phyloP scores from a whole-genome alignment of 53 echinoderm and acorn worm genomes.

The Antedon mediterranea region DNA sequence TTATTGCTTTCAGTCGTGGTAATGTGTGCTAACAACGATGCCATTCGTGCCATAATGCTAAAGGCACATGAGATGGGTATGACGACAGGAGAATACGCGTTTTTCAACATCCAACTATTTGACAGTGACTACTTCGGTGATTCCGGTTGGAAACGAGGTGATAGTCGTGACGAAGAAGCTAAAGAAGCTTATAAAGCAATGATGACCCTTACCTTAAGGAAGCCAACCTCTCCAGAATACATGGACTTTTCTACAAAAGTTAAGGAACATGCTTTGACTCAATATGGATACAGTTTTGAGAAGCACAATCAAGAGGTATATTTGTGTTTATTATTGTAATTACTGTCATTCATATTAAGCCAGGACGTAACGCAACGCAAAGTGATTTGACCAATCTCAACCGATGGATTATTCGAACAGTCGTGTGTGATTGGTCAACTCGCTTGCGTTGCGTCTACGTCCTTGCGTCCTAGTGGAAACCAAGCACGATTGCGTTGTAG shows the following conservation, averaged over 20 bases:
- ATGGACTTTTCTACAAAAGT: conserved; percentile 56
- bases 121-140: conserved; percentile 87
- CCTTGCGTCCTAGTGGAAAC: no score
- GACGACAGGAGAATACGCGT: conserved; percentile 83
- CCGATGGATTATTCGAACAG: no score
- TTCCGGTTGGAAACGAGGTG: conserved; percentile 45
- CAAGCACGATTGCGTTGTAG: no score
- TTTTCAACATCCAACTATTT: conserved; percentile 91
- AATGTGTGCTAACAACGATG: conserved; percentile 89
- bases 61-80: conserved; percentile 78
- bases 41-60: conserved; percentile 79
- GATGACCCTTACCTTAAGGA: conserved; percentile 83
- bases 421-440: no score
- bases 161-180: conserved; percentile 41
- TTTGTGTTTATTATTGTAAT: background rate
- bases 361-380: no score
- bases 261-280: conserved; percentile 26
- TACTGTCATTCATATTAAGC: no score
- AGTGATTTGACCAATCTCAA: no score
- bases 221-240: conserved; percentile 40
- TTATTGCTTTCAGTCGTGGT: conserved; percentile 67
- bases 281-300: conserved; percentile 72
- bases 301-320: conserved; percentile 53
- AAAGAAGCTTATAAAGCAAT: conserved; percentile 78
- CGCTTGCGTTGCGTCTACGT: no score